Percentiles rank a stretch among this genome's conserved stretches.
Evolutionary conservation across 2,113 vertebrate genomes (phyloP).

Genomic region (Aptenodytes forsteri): DNA sequence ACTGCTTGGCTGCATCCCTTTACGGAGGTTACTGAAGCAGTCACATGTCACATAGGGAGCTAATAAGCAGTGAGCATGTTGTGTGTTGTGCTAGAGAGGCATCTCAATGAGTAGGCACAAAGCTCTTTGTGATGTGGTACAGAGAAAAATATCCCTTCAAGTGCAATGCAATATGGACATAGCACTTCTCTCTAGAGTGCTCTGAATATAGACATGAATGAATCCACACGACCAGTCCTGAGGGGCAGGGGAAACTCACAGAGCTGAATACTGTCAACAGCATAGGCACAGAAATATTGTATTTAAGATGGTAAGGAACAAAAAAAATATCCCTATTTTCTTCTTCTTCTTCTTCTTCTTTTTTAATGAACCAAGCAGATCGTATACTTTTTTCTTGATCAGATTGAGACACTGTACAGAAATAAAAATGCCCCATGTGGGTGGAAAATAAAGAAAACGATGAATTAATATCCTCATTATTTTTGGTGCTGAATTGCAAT

Average conservation of each 20-base stretch:
- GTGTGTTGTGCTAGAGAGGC: neutral
- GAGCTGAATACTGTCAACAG: neutral
- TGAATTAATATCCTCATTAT: constrained; percentile 13
- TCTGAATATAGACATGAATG: neutral
- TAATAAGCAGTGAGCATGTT: accelerated
- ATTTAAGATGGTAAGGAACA: neutral
- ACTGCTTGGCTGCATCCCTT: neutral
- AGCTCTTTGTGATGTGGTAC: neutral
- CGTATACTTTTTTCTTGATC: neutral
- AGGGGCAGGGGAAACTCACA: neutral
- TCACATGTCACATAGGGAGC: neutral
- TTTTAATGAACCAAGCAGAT: neutral
- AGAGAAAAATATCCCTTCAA: neutral
- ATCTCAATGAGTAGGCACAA: neutral
- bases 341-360: neutral
- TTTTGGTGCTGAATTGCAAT: neutral
- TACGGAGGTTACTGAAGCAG: neutral
- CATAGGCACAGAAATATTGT: neutral
- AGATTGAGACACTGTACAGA: neutral
- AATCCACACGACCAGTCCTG: neutral
- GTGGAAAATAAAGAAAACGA: neutral
- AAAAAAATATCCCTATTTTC: neutral
- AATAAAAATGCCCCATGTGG: neutral
- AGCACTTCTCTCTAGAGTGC: neutral
- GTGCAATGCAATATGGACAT: neutral